Evolutionary conservation across 2,113 vertebrate genomes (phyloP).

Genomic region (Ptilorrhoa leucosticta): DNA sequence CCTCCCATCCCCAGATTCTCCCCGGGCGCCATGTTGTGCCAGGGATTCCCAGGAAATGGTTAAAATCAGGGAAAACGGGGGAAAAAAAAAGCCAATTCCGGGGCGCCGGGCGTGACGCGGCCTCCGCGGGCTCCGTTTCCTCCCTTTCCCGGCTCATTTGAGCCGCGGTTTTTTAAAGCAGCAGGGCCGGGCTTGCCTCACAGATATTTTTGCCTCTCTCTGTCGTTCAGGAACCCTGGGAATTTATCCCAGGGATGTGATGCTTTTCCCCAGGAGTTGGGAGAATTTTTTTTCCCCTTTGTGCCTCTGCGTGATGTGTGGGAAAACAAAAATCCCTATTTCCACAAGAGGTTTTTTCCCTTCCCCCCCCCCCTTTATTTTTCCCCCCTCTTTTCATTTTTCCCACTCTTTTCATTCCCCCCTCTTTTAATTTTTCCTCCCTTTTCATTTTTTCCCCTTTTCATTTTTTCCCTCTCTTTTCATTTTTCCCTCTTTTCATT

Average conservation of each 20-base stretch:
- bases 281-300: not conserved
- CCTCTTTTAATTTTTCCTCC: too few species aligned
- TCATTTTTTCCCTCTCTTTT: too few species aligned
- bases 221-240: not conserved
- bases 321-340: not conserved
- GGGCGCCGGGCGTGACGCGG: not conserved
- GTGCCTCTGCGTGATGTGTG: not conserved
- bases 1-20: not conserved
- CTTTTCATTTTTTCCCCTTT: not conserved
- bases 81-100: not conserved
- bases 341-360: not conserved
- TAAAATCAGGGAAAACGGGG: not conserved
- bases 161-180: not conserved
- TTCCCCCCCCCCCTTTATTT: accelerated
- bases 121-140: not conserved
- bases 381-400: not conserved
- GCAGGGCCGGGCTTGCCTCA: not conserved
- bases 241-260: not conserved
- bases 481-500: too few species aligned
- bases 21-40: not conserved
- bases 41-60: not conserved
- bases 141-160: not conserved
- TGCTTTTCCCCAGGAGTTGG: not conserved
- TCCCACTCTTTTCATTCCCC: accelerated
- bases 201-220: not conserved